Evolutionary conservation across 2,797 vertebrate species (phyloP), one percentile per base, ranked within the genome.

Genomic region (Cyclopterus lumpus): DNA sequence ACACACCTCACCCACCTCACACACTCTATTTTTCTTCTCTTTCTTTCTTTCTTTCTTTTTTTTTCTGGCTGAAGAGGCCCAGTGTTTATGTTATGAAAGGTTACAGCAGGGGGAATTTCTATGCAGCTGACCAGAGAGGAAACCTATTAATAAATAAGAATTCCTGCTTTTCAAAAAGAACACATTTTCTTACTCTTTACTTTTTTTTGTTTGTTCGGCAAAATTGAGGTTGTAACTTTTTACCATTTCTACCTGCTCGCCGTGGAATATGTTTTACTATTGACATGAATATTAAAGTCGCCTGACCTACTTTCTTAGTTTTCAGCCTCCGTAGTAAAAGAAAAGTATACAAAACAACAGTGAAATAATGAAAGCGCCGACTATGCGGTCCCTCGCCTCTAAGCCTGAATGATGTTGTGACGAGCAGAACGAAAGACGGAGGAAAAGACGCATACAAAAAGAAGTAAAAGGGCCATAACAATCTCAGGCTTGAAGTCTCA

Each of bases 271-370:
- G 72, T 78, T 89, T 85, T 83, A 80, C 58, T 64, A 69, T 85
- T 81, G 81, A 80, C 83, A 77, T 55, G 68, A 88, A 86, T 80
- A 85, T 78, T 81, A 81, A 80, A 71, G 63, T 67, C 5, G 4
- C 63, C 49, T 82, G 88, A 82, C 87, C 86, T 79, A 89, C 36
- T 89, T 90, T 73, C 69, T 75, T 71, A 40, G 49, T 40, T 16
- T 79, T 46, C 60, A 63, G 54, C 57, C 53, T 80, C 28, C 1
- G 2, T 70, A n/a, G 55, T 44, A 62, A 77, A 80, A 68, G 74
- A 51, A 75, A 81, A 72, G 77, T 22, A 79, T 61, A 84, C 65
- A 79, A 83, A 82, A 84, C 58, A 89, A 80, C 54, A 79, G 73
- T 44, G 61, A 75, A 76, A 79, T 86, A 83, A 86, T 88, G 72